These are phyloP conservation scores for Pseudomugil gertrudae DNA, from an alignment of 2,797 vertebrate species.

Conservation along the genomic window DNA sequence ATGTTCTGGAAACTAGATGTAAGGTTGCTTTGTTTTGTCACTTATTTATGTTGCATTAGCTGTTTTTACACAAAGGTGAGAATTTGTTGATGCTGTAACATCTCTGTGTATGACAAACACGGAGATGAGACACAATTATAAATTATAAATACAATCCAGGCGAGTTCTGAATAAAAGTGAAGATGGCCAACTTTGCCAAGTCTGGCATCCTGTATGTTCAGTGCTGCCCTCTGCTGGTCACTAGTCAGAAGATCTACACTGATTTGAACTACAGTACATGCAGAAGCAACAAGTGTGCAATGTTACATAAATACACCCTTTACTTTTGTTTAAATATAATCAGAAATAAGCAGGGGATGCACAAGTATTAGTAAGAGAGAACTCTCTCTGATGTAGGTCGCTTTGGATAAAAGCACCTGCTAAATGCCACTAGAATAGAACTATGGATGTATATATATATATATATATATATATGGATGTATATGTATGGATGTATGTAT, in stretches of 20 bases:
- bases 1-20: not conserved
- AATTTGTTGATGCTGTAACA: conserved; percentile 28
- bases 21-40: conserved; percentile 13
- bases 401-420: too few relatives aligned
- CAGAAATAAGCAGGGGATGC: not conserved
- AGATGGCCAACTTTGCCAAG: too few relatives aligned
- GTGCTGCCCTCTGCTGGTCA: conserved; percentile 29
- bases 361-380: too few relatives aligned
- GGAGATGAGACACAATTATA: conserved; percentile 2
- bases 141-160: not conserved
- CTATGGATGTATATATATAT: too few relatives aligned
- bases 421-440: too few relatives aligned
- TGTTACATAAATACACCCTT: not conserved
- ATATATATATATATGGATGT: too few relatives aligned
- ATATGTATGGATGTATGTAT: too few relatives aligned
- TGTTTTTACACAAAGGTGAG: conserved; percentile 30
- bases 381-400: too few relatives aligned
- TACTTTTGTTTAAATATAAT: not conserved
- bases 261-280: not conserved
- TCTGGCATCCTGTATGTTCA: too few relatives aligned
- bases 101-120: conserved; percentile 25
- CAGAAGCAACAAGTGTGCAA: too few relatives aligned
- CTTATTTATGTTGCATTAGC: conserved; percentile 17
- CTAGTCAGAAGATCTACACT: not conserved
- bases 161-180: not conserved